Conservation (phyloP, 2,113 vertebrate species). For the Catharus minimus region DNA sequence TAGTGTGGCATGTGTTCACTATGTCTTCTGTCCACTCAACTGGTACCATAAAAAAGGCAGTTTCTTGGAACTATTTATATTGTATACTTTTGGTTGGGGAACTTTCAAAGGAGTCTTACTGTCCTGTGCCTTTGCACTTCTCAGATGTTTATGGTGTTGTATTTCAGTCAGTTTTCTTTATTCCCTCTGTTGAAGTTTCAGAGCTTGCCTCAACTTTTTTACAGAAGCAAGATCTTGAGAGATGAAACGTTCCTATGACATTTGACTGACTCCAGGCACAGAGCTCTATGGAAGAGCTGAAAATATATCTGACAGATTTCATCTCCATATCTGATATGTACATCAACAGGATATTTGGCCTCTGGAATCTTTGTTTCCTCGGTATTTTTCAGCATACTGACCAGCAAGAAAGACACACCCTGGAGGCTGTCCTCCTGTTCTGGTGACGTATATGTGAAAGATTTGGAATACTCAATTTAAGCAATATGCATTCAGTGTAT, state of each 20-base stretch:
- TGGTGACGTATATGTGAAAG: not conserved
- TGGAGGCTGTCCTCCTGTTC: not conserved
- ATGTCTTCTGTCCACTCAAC: not conserved
- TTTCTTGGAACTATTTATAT: not conserved
- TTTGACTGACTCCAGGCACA: not conserved
- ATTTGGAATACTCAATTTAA: not conserved
- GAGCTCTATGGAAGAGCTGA: not conserved
- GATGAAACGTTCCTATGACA: not conserved
- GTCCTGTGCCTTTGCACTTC: not conserved
- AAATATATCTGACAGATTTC: not conserved
- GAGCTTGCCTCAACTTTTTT: not conserved
- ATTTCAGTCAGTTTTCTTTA: not conserved
- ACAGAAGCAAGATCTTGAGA: not conserved
- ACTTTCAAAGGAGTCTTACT: not conserved
- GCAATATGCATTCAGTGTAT: not conserved
- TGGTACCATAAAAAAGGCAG: not conserved
- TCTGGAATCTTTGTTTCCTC: not conserved
- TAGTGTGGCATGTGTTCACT: not conserved
- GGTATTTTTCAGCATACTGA: not conserved
- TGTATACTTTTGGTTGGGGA: not conserved
- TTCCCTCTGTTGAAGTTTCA: not conserved
- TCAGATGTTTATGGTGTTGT: not conserved
- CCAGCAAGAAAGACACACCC: not conserved
- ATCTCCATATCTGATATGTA: not conserved
- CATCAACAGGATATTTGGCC: not conserved